Evolutionary conservation across 2,113 vertebrate species (phyloP).

Genomic region (Cyprinodon variegatus): DNA sequence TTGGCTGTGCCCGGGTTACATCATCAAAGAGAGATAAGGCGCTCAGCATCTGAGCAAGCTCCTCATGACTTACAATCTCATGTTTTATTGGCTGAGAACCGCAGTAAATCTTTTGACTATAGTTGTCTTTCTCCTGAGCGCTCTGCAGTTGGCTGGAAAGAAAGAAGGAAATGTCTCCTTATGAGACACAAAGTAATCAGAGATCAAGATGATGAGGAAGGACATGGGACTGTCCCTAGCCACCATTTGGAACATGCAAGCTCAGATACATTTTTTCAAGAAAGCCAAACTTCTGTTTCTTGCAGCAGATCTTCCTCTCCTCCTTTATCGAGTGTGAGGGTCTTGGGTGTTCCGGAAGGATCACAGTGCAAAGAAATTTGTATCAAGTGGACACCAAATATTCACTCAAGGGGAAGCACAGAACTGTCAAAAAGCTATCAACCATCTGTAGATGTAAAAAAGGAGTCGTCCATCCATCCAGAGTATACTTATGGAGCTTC

Average conservation of each 20-base stretch:
- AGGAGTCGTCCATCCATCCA: constrained; percentile 31
- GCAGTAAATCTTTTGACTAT: constrained; percentile 95
- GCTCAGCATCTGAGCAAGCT: constrained; percentile 93
- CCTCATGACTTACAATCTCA: constrained; percentile 83
- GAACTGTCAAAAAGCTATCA: constrained; percentile 25
- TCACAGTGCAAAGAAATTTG: constrained; percentile 42
- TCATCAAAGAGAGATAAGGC: constrained; percentile 88
- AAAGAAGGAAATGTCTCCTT: constrained; percentile 91
- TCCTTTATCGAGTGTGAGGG: constrained; percentile 35
- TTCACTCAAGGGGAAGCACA: constrained; percentile 46
- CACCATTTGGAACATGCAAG: constrained; percentile 38
- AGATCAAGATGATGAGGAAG: constrained; percentile 75
- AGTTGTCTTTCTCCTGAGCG: constrained; percentile 87
- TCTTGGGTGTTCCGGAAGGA: constrained; percentile 29
- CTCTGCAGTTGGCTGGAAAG: constrained; percentile 80
- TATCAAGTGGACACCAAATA: constrained; percentile 64
- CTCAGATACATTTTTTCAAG: constrained; percentile 39
- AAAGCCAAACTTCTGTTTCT: constrained; percentile 35
- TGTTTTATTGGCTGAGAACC: constrained; percentile 84
- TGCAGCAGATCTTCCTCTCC: constrained; percentile 39
- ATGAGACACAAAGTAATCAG: constrained; percentile 81
- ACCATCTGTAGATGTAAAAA: constrained; percentile 27
- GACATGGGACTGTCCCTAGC: constrained; percentile 22
- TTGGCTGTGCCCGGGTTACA: constrained; percentile 87
- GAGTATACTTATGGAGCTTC: constrained; percentile 79